Evolutionary conservation across 2,797 vertebrate genomes (phyloP).

Genomic region (Danio kyathit): DNA sequence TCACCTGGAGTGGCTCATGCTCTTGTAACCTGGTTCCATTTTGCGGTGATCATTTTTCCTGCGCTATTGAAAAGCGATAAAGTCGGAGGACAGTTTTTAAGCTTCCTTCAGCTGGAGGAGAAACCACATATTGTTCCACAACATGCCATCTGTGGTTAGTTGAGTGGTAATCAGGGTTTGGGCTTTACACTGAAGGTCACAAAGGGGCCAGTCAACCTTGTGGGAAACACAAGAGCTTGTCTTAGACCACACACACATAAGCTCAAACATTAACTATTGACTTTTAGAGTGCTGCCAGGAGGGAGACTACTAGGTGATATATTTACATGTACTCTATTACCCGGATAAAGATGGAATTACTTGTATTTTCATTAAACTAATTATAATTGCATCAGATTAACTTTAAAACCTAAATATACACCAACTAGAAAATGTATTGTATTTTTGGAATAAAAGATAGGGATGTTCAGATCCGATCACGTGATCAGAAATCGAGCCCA

Average conservation of each 20-base stretch:
- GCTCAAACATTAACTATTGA: conserved; percentile 77
- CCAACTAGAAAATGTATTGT: neutral
- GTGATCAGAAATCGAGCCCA: too few relatives aligned
- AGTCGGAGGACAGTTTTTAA: conserved; percentile 30
- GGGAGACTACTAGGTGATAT: conserved; percentile 47
- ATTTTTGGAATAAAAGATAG: neutral
- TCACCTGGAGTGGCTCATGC: conserved; percentile 48
- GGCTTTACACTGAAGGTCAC: conserved; percentile 67
- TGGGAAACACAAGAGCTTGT: conserved; percentile 62
- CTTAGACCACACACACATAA: conserved; percentile 57
- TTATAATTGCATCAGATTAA: neutral
- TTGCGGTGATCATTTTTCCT: conserved; percentile 39
- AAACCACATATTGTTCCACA: conserved; percentile 40
- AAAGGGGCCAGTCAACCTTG: conserved; percentile 69
- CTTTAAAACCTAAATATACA: neutral
- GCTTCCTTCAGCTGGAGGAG: conserved; percentile 38
- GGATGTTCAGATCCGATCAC: too few relatives aligned
- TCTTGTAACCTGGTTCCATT: conserved; percentile 56
- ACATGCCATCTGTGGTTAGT: conserved; percentile 40
- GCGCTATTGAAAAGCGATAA: conserved; percentile 47
- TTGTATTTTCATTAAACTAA: neutral
- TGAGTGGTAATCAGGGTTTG: conserved; percentile 58
- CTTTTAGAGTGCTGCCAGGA: conserved; percentile 69
- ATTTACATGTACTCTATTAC: conserved; percentile 45
- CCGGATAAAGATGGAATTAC: neutral